Evolutionary conservation across 1,140 invertebrate genomes (phyloP), one percentile per base, ranked within the genome.

Genomic region (Drosophila erecta): DNA sequence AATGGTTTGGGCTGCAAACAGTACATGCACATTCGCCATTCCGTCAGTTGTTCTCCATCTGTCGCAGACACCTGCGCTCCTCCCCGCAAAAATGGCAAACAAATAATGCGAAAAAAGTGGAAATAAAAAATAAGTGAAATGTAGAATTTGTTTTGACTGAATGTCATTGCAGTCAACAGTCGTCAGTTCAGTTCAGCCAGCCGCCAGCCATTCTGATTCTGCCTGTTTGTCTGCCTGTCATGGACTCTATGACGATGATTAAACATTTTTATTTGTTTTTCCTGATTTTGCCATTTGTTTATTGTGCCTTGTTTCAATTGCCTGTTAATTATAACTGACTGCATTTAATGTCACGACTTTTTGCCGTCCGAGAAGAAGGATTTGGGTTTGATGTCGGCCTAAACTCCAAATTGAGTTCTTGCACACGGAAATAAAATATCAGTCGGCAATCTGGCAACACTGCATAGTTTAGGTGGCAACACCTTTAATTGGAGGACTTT

Each of bases 101-200:
- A 66, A 65, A 64, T 64, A 66, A 64, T 49, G 59, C 33, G 62
- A 41, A 51, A 49, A 43, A 43, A 51, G 58, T 46, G 33, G 6
- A 59, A 41, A 61, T 59, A 62, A 59, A 58, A 62, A 66, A 66
- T 67, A 53, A 43, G 66, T 51, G 43, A 66, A 66, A 66, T 53
- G 60, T 27, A 41, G 65, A 60, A 79, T 73, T 73, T 81, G 54
- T 76, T 81, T 81, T 66, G 78, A 81, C 60, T 81, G 66, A 81
- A 81, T 81, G 72, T 77, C 79, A 76, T 71, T 81, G 60, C 49
- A 77, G 66, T 60, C 57, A 70, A 49, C 69, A 73, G 37, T 60
- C 58, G 49, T 51, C 15, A 22, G 40, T 44, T 44, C 40, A 59
- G 38, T 10, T 30, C 30, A 10, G 7, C 8, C 46, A 41, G 17